These are phyloP conservation scores for western clawed frog (Xenopus tropicalis) DNA, from an alignment of 2,113 vertebrate genomes.

Conservation along the genomic window DNA sequence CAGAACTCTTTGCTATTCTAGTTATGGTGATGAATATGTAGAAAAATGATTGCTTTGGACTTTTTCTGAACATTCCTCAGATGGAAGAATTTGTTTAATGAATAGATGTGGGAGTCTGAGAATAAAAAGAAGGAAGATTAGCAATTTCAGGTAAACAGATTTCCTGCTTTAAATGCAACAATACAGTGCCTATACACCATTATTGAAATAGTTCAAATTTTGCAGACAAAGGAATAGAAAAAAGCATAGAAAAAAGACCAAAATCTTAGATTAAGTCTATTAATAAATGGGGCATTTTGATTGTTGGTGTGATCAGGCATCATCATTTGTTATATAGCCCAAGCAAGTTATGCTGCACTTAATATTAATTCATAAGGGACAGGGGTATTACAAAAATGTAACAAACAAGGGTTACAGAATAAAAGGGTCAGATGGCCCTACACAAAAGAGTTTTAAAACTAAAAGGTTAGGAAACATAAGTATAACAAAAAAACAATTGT, in stretches of 20 bases:
- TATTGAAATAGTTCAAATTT: conserved; percentile 25
- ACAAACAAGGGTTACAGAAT: too few species aligned
- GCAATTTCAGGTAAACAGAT: conserved; percentile 37
- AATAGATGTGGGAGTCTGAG: conserved; percentile 36
- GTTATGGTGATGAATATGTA: conserved; percentile 35
- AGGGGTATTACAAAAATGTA: too few species aligned
- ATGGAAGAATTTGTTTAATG: conserved; percentile 40
- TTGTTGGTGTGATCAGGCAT: too few species aligned
- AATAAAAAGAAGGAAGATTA: conserved; percentile 31
- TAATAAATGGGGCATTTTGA: conserved; percentile 5
- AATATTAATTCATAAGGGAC: too few species aligned
- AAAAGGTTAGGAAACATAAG: too few species aligned
- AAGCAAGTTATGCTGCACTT: too few species aligned
- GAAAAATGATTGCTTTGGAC: conserved; percentile 38
- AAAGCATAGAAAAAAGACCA: conserved; percentile 42
- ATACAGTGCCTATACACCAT: conserved; percentile 18
- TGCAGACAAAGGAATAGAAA: conserved; percentile 22
- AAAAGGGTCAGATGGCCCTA: too few species aligned
- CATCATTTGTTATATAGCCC: too few species aligned
- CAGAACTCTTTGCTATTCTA: conserved; percentile 31
- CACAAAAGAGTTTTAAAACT: too few species aligned
- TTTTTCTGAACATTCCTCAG: conserved; percentile 38
- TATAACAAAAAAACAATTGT: too few species aligned
- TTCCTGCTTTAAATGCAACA: conserved; percentile 39
- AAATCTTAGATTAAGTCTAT: not conserved